These are phyloP conservation scores for Planiliza haematocheilus DNA, from an alignment of 2,113 vertebrate genomes.

Conservation along the genomic window DNA sequence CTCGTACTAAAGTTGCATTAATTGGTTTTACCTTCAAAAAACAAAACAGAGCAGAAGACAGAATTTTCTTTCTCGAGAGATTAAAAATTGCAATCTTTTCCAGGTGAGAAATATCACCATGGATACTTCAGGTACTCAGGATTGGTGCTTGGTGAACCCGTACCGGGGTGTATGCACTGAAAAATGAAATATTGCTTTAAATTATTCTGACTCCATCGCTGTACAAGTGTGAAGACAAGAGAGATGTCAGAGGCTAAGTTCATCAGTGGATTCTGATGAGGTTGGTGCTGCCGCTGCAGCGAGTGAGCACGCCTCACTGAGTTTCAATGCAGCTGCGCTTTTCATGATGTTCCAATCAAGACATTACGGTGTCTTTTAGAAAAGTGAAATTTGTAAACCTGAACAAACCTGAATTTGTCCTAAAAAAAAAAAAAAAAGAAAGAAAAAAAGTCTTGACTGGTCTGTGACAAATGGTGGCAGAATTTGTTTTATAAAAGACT, in stretches of 20 bases:
- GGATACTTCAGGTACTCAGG: constrained; percentile 10
- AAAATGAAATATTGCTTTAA: constrained; percentile 63
- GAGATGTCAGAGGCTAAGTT: constrained; percentile 82
- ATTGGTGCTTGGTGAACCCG: constrained; percentile 38
- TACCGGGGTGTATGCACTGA: constrained; percentile 2
- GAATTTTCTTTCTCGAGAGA: too few relatives aligned
- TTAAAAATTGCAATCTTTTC: too few relatives aligned
- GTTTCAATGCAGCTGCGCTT: constrained; percentile 76
- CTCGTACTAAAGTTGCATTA: neutral
- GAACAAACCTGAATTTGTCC: constrained; percentile 35
- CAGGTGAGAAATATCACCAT: constrained; percentile 31
- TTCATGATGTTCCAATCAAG: constrained; percentile 82
- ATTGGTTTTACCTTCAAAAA: neutral
- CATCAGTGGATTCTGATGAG: constrained; percentile 81
- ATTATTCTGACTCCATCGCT: constrained; percentile 67
- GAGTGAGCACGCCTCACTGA: constrained; percentile 76
- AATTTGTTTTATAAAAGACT: constrained; percentile 26
- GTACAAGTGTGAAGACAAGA: constrained; percentile 75
- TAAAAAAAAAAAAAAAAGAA: neutral
- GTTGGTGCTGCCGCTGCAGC: constrained; percentile 69
- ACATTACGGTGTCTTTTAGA: constrained; percentile 72
- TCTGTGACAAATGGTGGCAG: constrained; percentile 14
- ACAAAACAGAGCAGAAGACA: neutral
- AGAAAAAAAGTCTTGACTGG: constrained; percentile 32
- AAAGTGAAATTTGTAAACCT: constrained; percentile 41